Evolutionary conservation across 2,888 invertebrate species (phyloP), one percentile per base, ranked within the genome.

Genomic region (Uloborus plumipes): DNA sequence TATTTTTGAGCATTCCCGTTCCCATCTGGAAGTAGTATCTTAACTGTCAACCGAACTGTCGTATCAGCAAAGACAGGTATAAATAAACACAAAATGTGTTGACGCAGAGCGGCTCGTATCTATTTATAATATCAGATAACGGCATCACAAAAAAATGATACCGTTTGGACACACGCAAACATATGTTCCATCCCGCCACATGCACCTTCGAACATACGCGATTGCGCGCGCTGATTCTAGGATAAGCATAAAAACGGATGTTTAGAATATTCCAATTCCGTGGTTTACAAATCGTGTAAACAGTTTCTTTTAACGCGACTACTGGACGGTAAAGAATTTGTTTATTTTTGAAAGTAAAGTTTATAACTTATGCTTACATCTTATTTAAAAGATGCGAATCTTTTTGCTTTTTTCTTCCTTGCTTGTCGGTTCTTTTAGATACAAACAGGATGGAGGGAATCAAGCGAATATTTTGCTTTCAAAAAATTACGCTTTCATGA

Each of bases 181-280:
- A 39, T 39, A 39, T 39, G 39, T 39, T 39, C 39, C 39, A 39
- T 39, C 9, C 39, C 39, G 11, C 39, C 39, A 39, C 39, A 39
- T 39, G 9, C 39, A 39, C 39, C 39, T 39, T 39, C 3, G 39
- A 39, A 39, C 39, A 39, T 39, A 39, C 39, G 39, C 39, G 39
- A 39, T 39, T 39, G 39, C 39, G 39, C 39, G 39, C 39, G 39
- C 39, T 39, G 39, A 39, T 62, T 76, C 20, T 22, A 53, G 69
- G 76, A 76, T 76, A 76, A 69, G 69, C 55, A 62, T 69, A 65
- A 67, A 67, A 67, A n/a, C 76, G 76, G 61, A 69, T 76, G 76
- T 76, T 76, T 76, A 76, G 76, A 76, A 76, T 69, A 58, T 76
- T 62, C 76, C 62, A 67, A 76, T 69, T 61, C 58, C 51, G 61